These are phyloP conservation scores for Caranx melampygus DNA, from an alignment of 2,113 vertebrate genomes.

Conservation along the genomic window DNA sequence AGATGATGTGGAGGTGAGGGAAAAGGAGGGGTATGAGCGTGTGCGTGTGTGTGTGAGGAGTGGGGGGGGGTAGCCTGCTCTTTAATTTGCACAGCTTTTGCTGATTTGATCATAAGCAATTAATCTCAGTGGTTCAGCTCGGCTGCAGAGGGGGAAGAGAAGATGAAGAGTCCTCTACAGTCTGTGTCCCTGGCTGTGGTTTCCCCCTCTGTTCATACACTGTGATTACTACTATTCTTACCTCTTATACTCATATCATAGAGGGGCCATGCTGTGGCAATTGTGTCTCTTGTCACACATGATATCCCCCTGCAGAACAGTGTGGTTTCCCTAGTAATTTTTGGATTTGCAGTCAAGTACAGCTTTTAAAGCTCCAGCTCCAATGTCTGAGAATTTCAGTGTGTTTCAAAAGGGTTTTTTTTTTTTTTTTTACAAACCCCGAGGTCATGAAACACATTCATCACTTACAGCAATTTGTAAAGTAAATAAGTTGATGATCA, in stretches of 20 bases:
- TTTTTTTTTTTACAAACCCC: neutral
- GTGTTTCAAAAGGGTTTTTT: neutral
- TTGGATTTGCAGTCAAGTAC: slow-evolving; percentile 13
- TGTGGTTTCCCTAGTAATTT: neutral
- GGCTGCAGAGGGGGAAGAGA: slow-evolving; percentile 54
- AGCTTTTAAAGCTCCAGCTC: neutral
- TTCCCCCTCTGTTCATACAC: slow-evolving; percentile 37
- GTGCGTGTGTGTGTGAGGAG: neutral
- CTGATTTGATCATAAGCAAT: slow-evolving; percentile 86
- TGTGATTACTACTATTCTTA: slow-evolving; percentile 24
- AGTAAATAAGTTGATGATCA: slow-evolving; percentile 1
- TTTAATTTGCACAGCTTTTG: slow-evolving; percentile 82
- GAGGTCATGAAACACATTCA: slow-evolving; percentile 9
- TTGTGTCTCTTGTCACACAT: neutral
- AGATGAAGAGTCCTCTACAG: slow-evolving; percentile 49
- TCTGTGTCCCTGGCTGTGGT: slow-evolving; percentile 41
- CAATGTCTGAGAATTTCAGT: neutral
- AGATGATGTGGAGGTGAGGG: slow-evolving; percentile 47
- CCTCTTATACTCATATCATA: slow-evolving; percentile 22
- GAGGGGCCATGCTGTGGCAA: neutral
- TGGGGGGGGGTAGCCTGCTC: slow-evolving; percentile 47
- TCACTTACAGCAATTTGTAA: slow-evolving; percentile 12
- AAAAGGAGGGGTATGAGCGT: slow-evolving; percentile 1
- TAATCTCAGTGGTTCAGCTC: slow-evolving; percentile 80
- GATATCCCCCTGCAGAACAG: slow-evolving; percentile 16